Evolutionary conservation across 2,797 vertebrate genomes (phyloP).

Genomic region (Acrocephalus scirpaceus): DNA sequence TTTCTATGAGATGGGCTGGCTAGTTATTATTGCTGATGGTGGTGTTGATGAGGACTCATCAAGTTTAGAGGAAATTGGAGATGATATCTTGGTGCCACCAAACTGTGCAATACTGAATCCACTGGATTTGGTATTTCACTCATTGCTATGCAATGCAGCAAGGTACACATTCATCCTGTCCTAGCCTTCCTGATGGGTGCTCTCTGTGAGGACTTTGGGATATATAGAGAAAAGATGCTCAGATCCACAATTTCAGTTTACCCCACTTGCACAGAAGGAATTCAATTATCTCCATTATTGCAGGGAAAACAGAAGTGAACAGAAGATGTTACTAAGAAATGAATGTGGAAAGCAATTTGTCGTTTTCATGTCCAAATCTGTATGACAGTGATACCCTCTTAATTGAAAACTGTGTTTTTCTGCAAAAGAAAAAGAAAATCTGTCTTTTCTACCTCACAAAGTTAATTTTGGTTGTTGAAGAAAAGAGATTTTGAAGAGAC

Average conservation of each 20-base stretch:
- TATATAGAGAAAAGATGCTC: background rate
- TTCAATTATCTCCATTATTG: background rate
- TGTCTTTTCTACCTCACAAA: background rate
- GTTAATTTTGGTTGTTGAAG: background rate
- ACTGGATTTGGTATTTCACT: background rate
- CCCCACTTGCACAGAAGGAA: background rate
- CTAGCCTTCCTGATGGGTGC: background rate
- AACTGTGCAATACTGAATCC: background rate
- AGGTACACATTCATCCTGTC: background rate
- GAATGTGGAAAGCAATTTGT: slow-evolving; percentile 29
- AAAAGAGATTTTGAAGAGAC: background rate
- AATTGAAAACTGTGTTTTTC: slow-evolving; percentile 28
- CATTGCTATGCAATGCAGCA: background rate
- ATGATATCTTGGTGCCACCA: background rate
- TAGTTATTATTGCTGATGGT: background rate
- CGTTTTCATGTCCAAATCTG: background rate
- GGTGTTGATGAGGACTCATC: background rate
- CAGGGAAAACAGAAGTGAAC: background rate
- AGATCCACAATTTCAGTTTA: background rate
- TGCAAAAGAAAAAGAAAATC: slow-evolving; percentile 8
- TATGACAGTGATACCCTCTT: background rate
- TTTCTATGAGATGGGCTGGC: background rate
- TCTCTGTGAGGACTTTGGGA: background rate
- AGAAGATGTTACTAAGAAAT: background rate
- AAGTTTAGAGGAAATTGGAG: background rate